Conservation (phyloP, 2,113 vertebrate species). For the Amia ocellicauda region DNA sequence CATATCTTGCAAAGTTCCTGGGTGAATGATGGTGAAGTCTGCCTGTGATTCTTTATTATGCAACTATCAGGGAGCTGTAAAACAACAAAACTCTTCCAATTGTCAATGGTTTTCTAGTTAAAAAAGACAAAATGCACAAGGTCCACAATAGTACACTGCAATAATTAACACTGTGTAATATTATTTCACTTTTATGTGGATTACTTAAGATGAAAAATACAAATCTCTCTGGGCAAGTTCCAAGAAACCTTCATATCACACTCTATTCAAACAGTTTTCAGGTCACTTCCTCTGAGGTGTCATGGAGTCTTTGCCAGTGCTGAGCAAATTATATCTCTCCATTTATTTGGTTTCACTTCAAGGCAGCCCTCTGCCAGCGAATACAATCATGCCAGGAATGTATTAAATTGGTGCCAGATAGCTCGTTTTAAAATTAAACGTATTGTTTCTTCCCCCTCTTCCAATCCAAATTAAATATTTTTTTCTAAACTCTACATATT, state of each 20-base stretch:
- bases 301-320: not conserved
- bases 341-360: not conserved
- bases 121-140: too few relatives aligned
- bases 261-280: not conserved
- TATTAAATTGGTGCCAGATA: not conserved
- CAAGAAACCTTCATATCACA: not conserved
- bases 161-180: too few relatives aligned
- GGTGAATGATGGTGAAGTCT: too few relatives aligned
- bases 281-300: not conserved
- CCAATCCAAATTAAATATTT: not conserved
- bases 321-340: not conserved
- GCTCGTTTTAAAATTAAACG: not conserved
- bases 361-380: not conserved
- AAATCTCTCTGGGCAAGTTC: not conserved
- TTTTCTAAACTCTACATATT: not conserved
- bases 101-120: too few relatives aligned
- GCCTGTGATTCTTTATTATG: too few relatives aligned
- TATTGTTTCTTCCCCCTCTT: not conserved
- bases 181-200: too few relatives aligned
- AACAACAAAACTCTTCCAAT: too few relatives aligned
- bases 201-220: not conserved
- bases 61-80: too few relatives aligned
- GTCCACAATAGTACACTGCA: too few relatives aligned
- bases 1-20: too few relatives aligned
- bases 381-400: not conserved